Percentiles rank a stretch among this genome's conserved stretches.
Evolutionary conservation across 2,113 vertebrate genomes (phyloP).

Genomic region (Pogonocichla stellata): DNA sequence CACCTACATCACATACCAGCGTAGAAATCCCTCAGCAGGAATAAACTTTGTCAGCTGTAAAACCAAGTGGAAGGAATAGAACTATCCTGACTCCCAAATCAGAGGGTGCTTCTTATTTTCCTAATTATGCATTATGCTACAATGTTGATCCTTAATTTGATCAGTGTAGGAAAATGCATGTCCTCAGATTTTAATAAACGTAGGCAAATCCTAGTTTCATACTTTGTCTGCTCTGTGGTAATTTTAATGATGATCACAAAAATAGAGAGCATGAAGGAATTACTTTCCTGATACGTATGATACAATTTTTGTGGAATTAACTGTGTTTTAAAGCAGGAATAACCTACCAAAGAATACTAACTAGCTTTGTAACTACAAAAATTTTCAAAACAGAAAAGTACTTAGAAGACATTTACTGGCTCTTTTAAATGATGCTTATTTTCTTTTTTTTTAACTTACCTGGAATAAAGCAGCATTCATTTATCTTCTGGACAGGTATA

Average conservation of each 20-base stretch:
- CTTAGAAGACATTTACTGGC: background rate
- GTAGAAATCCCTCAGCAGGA: background rate
- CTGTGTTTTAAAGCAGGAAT: background rate
- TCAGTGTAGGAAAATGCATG: background rate
- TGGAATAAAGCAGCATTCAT: background rate
- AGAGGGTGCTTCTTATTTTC: background rate
- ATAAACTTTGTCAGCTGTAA: background rate
- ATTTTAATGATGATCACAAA: background rate
- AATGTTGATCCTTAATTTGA: background rate
- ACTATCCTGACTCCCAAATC: background rate
- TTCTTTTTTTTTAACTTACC: background rate
- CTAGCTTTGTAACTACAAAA: background rate
- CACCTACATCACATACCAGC: background rate
- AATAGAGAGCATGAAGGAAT: background rate
- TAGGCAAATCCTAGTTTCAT: background rate
- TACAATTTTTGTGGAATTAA: background rate
- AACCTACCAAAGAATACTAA: background rate
- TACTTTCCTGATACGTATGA: background rate
- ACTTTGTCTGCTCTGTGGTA: background rate
- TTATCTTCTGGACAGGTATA: background rate
- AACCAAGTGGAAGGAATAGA: background rate
- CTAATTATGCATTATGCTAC: background rate
- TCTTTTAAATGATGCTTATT: background rate
- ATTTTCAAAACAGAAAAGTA: background rate
- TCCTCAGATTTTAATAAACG: background rate